phyloP scores from a whole-genome alignment of 2,797 vertebrate genomes.

The Mus minutoides region DNA sequence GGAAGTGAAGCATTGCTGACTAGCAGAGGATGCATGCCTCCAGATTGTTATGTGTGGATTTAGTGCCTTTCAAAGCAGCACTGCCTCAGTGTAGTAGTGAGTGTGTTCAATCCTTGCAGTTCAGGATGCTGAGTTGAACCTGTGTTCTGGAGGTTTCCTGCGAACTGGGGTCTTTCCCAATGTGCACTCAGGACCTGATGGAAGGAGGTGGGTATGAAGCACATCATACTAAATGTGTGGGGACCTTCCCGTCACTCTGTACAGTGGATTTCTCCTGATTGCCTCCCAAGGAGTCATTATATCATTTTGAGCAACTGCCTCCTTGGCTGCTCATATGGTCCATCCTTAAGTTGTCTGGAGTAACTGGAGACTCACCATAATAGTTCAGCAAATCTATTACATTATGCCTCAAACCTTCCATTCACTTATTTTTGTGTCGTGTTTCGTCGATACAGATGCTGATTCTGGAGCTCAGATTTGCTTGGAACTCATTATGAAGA shows the following conservation, averaged over 20 bases:
- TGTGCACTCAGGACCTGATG: neutral
- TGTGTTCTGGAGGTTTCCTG: neutral
- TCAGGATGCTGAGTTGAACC: neutral
- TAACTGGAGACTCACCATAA: neutral
- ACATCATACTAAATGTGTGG: neutral
- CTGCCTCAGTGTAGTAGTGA: neutral
- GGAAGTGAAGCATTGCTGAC: neutral
- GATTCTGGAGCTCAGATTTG: neutral
- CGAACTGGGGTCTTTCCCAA: neutral
- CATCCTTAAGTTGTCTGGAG: neutral
- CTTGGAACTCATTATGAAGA: neutral
- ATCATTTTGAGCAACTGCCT: neutral
- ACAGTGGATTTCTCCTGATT: neutral
- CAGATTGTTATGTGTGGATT: neutral
- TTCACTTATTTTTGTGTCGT: neutral
- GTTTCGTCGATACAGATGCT: neutral
- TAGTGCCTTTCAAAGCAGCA: neutral
- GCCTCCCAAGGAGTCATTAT: neutral
- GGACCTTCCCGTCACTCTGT: neutral
- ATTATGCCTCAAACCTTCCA: neutral
- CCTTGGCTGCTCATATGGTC: neutral
- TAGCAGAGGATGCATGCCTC: neutral
- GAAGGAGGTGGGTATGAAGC: no score
- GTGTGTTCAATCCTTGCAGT: neutral
- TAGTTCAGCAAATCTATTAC: neutral